Evolutionary conservation across 1,140 invertebrate species (phyloP).

Genomic region (Drosophila tristis): DNA sequence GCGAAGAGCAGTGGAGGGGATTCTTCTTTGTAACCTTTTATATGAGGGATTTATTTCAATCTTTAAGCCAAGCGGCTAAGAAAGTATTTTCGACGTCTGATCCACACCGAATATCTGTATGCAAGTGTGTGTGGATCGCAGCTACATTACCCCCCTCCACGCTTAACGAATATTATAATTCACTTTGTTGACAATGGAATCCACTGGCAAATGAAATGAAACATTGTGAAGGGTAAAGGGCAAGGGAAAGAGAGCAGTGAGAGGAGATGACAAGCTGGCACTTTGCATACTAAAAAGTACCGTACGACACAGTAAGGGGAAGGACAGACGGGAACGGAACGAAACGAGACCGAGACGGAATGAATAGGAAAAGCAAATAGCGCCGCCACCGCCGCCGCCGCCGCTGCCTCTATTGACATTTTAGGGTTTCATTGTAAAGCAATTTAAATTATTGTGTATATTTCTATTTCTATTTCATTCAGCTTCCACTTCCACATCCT

Average conservation of each 20-base stretch:
- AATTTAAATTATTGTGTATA: conserved; percentile 82
- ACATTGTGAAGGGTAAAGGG: conserved; percentile 35
- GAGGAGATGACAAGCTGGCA: conserved; percentile 47
- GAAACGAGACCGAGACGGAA: conserved; percentile 5
- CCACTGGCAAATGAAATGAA: conserved; percentile 44
- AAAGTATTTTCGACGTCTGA: too few relatives aligned
- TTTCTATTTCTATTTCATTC: conserved; percentile 63
- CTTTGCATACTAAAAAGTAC: conserved; percentile 73
- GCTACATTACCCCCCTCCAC: background rate
- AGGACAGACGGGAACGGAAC: background rate
- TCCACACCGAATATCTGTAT: too few relatives aligned
- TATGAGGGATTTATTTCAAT: too few relatives aligned
- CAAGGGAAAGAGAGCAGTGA: background rate
- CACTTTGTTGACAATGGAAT: conserved; percentile 59
- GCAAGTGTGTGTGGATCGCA: background rate
- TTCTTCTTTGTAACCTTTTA: too few relatives aligned
- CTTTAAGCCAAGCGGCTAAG: too few relatives aligned
- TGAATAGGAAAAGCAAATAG: conserved; percentile 77
- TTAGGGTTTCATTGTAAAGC: conserved; percentile 82
- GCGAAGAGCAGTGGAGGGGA: too few relatives aligned
- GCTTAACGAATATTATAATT: conserved; percentile 37
- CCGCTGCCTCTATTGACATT: conserved; percentile 70
- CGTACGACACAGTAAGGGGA: background rate
- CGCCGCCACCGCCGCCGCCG: conserved; percentile 13
- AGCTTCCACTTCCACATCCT: conserved; percentile 19